These are phyloP conservation scores for Apotomis capreana DNA, from an alignment of 2,888 invertebrate genomes.

Conservation along the genomic window DNA sequence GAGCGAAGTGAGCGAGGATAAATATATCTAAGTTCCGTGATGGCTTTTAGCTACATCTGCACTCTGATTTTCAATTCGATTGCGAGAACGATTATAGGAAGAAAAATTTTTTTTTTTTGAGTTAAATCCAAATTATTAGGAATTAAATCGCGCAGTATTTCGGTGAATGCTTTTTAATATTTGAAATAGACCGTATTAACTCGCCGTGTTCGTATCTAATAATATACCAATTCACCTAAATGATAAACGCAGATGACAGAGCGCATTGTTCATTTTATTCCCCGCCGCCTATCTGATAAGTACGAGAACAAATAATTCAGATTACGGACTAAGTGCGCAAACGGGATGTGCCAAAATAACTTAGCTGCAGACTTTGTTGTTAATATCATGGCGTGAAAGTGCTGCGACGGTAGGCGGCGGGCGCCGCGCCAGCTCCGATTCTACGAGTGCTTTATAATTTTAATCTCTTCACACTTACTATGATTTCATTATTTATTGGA, in stretches of 20 bases:
- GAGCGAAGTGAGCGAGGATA: too few relatives aligned
- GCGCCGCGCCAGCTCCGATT: conserved; percentile 34
- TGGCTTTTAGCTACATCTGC: too few relatives aligned
- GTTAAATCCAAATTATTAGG: too few relatives aligned
- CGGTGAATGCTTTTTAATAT: too few relatives aligned
- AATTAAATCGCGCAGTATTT: too few relatives aligned
- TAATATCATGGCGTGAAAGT: conserved; percentile 38
- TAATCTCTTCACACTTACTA: conserved; percentile 28
- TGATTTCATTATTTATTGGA: conserved; percentile 10
- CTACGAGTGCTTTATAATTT: conserved; percentile 26
- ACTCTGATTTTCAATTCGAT: too few relatives aligned
- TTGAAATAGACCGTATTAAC: too few relatives aligned
- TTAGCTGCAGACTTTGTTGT: conserved; percentile 40
- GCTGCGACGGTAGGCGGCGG: conserved; percentile 32
- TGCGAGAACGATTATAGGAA: too few relatives aligned
- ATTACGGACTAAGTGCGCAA: conserved; percentile 36
- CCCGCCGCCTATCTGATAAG: conserved; percentile 11
- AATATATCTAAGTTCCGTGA: too few relatives aligned
- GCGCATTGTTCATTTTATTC: conserved; percentile 5
- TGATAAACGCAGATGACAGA: background rate
- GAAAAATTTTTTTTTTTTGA: too few relatives aligned
- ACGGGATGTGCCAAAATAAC: conserved; percentile 39
- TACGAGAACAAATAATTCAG: conserved; percentile 33
- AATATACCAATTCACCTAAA: background rate
- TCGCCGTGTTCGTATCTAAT: background rate